Evolutionary conservation across 2,797 vertebrate species (phyloP), one percentile per base, ranked within the genome.

Genomic region (Epinephelus awoara): DNA sequence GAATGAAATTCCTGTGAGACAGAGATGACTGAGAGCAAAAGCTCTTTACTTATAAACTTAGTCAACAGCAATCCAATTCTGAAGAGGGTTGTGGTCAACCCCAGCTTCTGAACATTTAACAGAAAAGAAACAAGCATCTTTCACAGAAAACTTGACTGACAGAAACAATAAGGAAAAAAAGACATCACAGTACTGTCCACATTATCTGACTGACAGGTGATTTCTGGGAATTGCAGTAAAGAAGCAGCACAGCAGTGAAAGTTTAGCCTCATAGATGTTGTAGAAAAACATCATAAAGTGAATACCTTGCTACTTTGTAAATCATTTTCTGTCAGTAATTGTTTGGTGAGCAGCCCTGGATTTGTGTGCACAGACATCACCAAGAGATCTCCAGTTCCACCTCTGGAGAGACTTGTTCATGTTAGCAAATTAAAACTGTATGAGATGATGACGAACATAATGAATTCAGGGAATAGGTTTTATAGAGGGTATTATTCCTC

Each of bases 341-440:
- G 74, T 79, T 64, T 42, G 78, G 23, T 34, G 85, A 72, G 69
- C 52, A 11, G 67, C 58, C 80, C 76, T 27, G 57, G 38, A 49
- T 75, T 44, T 29, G 42, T 66, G 64, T 59, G 18, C 6, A 25
- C 62, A 70, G 49, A 40, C 67, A 46, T 73, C 6, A 2, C 61
- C 50, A 2, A 17, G 55, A 67, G 51, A 75, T 65, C 72, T 25
- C 19, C 46, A 6, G 52, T 62, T 38, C 27, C 5, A 18, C 73
- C 80, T 59, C 79, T 15, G 49, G 72, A 85, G 80, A 59, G 52
- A 66, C 56, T 44, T 12, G n/a, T 78, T 85, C 80, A 47, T 51
- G 68, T 44, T 19, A 13, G 58, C 68, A 79, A 86, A 91, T 88
- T 82, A 85, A 84, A 85, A 80, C 62, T 38, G 61, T 18, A 52